Base-by-base conservation (phyloP, 2,113 vertebrate genomes). In the Paracanthobrama guichenoti region DNA sequence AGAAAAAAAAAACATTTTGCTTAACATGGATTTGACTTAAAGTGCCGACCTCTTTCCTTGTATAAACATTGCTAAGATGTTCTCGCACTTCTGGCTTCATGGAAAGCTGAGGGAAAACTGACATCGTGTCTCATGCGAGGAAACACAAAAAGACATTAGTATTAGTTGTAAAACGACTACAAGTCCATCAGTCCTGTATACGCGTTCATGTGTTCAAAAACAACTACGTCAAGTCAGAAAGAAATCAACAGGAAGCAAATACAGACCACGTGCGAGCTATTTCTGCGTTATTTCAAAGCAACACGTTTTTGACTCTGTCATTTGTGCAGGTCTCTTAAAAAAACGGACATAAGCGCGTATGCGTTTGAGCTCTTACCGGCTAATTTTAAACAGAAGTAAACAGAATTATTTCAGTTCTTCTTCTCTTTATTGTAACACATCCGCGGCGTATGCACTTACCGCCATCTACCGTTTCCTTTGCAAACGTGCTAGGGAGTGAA, bases 31-130 rank as follows among this genome's bases (percentile, higher is more conserved):
- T 55, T n/a, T 35, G 39, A 39, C 0, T 28, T 5, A 71, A 69
- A 26, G 3, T 42, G n/a, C 74, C 22, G 57, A 88, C 88, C 86
- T 85, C 71, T 26, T 81, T 55, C 18, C 85, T 80, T 3, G 76
- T 85, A 42, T 83, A 88, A 59, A 85, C 77, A 72, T 35, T 66
- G 26, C 44, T 77, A 42, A 88, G 86, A 83, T 88, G 86, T 20
- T 87, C 85, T 60, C 66, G 76, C 24, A 88, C 88, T 72, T 88
- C 88, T 2, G 86, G 46, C 18, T 50, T 85, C 22, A 87, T 60
- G 7, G 76, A 79, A 71, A 88, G 79, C 55, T 85, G 86, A 64
- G 83, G 88, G 46, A 88, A 88, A 20, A 83, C 42, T 1, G 78
- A 28, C 59, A 79, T 64, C n/a, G 57, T 60, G 55, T 13, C 73